Conservation (phyloP, 2,888 invertebrate genomes). For the Xanthia togata region DNA sequence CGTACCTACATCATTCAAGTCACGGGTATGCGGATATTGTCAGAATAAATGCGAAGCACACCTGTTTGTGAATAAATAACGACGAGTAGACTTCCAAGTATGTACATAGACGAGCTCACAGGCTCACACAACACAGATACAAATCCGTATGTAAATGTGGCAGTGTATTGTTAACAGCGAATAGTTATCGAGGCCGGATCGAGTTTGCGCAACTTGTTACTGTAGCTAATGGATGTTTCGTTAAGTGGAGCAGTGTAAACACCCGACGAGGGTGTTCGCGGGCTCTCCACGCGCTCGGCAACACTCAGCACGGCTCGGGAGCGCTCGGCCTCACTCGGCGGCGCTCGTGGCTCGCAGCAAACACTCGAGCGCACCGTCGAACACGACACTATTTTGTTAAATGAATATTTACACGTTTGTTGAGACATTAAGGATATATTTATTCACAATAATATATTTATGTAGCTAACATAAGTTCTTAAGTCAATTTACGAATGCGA, state of each 20-base stretch:
- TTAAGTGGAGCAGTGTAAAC: constrained; percentile 63
- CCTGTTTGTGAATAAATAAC: constrained; percentile 61
- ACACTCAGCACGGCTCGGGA: constrained; percentile 25
- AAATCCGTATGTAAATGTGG: constrained; percentile 60
- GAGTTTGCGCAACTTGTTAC: constrained; percentile 62
- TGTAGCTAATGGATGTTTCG: constrained; percentile 65
- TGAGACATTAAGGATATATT: constrained; percentile 50
- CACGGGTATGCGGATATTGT: constrained; percentile 30
- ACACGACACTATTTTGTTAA: constrained; percentile 64
- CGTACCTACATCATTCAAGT: constrained; percentile 45
- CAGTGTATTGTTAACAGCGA: constrained; percentile 60
- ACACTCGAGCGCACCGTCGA: constrained; percentile 51
- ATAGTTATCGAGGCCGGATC: constrained; percentile 57
- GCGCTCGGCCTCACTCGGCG: constrained; percentile 24
- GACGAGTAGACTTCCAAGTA: constrained; percentile 43
- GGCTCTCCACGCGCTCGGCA: constrained; percentile 35
- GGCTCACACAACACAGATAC: constrained; percentile 32
- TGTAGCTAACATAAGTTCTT: no score
- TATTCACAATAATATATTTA: no score
- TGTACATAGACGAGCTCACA: constrained; percentile 38
- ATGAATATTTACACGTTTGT: constrained; percentile 70
- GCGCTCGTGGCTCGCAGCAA: constrained; percentile 29
- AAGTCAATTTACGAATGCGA: constrained; percentile 49
- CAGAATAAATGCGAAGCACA: constrained; percentile 46
- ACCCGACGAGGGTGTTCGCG: constrained; percentile 46